These are phyloP conservation scores for Macaria liturata DNA, from an alignment of 2,888 invertebrate genomes.

Conservation along the genomic window DNA sequence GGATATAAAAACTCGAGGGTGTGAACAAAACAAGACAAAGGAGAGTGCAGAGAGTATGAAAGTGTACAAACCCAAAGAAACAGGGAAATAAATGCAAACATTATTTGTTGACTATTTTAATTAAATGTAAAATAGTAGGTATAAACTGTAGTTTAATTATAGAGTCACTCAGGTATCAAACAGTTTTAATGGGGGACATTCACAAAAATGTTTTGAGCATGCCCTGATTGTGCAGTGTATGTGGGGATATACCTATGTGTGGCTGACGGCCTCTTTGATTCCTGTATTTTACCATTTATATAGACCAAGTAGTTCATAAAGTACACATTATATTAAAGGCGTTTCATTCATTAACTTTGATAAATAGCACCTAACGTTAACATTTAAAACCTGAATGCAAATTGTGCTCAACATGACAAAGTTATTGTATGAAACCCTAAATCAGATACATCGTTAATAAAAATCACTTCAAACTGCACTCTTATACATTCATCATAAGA, in stretches of 20 bases:
- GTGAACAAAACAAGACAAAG: constrained; percentile 11
- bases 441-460: constrained; percentile 30
- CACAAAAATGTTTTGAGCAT: constrained; percentile 70
- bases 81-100: constrained; percentile 57
- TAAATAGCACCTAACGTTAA: constrained; percentile 25
- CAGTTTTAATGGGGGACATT: constrained; percentile 57
- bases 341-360: constrained; percentile 33
- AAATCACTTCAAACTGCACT: constrained; percentile 60
- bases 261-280: constrained; percentile 33
- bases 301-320: constrained; percentile 27
- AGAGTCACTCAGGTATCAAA: constrained; percentile 63
- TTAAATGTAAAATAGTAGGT: constrained; percentile 68
- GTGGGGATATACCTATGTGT: constrained; percentile 28
- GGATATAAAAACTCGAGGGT: constrained; percentile 15
- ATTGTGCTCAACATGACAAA: constrained; percentile 26
- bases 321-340: constrained; percentile 24
- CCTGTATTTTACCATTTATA: constrained; percentile 17
- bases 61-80: constrained; percentile 29
- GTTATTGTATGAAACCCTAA: constrained; percentile 32
- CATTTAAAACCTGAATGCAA: constrained; percentile 17
- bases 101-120: constrained; percentile 73
- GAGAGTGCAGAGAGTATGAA: constrained; percentile 34
- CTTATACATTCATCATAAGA: constrained; percentile 47
- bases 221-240: constrained; percentile 71
- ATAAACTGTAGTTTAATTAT: constrained; percentile 72